A percentile compares a stretch with the other conserved stretches of the same genome.
Conservation (phyloP, 2,888 invertebrate genomes). For the Spilarctia lutea region DNA sequence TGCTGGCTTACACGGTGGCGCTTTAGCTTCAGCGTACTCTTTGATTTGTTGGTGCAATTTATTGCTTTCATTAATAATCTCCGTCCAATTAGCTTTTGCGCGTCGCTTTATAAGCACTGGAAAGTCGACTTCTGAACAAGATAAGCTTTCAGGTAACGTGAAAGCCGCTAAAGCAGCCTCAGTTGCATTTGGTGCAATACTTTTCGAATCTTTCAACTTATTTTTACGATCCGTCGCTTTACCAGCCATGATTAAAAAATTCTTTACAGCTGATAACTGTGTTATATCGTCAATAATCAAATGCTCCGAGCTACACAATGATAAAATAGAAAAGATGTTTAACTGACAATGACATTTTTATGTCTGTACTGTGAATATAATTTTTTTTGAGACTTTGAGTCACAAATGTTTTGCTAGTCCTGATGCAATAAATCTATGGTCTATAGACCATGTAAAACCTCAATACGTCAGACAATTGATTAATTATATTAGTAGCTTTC, state of each 20-base stretch:
- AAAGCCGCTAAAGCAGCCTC: constrained; percentile 66
- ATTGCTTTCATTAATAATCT: constrained; percentile 70
- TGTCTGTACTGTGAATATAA: not conserved
- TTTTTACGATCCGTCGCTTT: constrained; percentile 69
- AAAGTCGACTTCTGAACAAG: constrained; percentile 77
- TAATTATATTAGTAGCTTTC: not conserved
- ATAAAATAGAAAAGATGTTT: not conserved
- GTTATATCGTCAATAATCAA: not conserved
- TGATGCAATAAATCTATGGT: not conserved
- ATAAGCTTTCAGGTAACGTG: constrained; percentile 73
- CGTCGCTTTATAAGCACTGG: constrained; percentile 64
- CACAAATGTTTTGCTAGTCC: not conserved
- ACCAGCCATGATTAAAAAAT: constrained; percentile 63
- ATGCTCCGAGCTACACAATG: not conserved
- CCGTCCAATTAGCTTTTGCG: constrained; percentile 68
- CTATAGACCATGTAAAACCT: not conserved
- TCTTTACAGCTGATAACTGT: not conserved
- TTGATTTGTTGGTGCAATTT: constrained; percentile 62
- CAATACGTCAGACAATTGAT: not conserved
- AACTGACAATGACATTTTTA: not conserved
- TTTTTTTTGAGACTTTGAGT: not conserved
- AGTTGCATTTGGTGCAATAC: constrained; percentile 26
- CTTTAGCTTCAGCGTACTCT: constrained; percentile 62
- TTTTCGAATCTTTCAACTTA: constrained; percentile 65
- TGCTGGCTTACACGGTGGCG: constrained; percentile 59